Evolutionary conservation across 2,113 vertebrate genomes (phyloP).

Genomic region (Eulacestoma nigropectus): DNA sequence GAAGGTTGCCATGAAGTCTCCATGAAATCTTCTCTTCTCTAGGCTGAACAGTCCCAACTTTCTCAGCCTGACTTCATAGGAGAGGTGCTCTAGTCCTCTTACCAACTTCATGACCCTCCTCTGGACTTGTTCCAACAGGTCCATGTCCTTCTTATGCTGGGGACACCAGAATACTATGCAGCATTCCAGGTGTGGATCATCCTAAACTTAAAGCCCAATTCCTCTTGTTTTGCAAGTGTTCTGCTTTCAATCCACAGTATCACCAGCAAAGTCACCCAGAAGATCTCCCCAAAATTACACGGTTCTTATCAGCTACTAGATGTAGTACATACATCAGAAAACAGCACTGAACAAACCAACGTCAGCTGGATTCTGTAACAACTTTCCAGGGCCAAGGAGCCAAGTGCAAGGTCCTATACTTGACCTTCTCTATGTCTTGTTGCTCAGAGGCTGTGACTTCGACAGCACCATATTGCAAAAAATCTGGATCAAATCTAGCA

Average conservation of each 20-base stretch:
- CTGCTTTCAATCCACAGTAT: not conserved
- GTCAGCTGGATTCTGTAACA: not conserved
- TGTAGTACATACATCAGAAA: not conserved
- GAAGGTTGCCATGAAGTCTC: not conserved
- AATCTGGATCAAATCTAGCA: constrained; percentile 46
- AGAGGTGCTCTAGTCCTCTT: not conserved
- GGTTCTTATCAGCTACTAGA: not conserved
- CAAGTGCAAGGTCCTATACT: not conserved
- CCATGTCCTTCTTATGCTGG: not conserved
- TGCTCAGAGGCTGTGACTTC: not conserved
- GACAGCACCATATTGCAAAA: not conserved
- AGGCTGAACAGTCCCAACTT: not conserved
- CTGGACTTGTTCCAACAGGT: not conserved
- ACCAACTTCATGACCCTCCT: not conserved
- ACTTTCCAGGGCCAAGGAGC: not conserved
- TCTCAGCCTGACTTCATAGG: not conserved
- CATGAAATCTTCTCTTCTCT: no score
- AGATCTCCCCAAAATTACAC: not conserved
- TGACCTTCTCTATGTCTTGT: not conserved
- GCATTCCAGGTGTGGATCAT: not conserved
- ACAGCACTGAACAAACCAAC: not conserved
- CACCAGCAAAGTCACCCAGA: not conserved
- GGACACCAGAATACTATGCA: not conserved
- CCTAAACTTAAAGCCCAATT: not conserved
- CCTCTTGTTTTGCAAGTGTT: not conserved